Conservation (phyloP, 2,113 vertebrate species). For the Irena cyanogastra region DNA sequence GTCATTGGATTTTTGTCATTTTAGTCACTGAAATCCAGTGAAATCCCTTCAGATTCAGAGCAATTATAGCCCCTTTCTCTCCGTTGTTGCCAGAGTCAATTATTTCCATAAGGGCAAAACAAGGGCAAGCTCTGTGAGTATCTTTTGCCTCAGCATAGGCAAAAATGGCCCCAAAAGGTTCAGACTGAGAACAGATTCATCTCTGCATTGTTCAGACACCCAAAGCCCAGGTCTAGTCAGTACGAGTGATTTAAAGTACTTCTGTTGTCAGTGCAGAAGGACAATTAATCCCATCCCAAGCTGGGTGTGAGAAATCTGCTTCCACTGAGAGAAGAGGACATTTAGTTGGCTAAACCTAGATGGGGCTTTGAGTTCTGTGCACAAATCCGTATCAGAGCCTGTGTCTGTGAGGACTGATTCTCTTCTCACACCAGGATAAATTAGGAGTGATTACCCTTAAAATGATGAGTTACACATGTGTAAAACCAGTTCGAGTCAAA, state of each 20-base stretch:
- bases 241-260: neutral
- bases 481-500: constrained; percentile 38
- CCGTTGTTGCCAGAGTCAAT: neutral
- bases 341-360: neutral
- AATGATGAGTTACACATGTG: constrained; percentile 34
- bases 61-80: neutral
- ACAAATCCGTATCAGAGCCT: neutral
- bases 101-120: neutral
- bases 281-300: neutral
- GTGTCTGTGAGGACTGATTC: neutral
- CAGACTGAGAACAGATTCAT: neutral
- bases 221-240: neutral
- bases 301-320: neutral
- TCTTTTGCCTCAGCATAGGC: neutral
- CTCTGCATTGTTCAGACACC: neutral
- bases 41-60: neutral
- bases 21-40: neutral
- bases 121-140: neutral
- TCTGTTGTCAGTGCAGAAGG: neutral
- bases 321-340: neutral
- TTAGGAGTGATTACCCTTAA: constrained; percentile 53
- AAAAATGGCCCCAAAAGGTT: neutral
- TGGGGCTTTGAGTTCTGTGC: neutral
- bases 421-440: constrained; percentile 6
- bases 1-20: neutral